These are phyloP conservation scores for Drosophila nebulosa DNA, from an alignment of 1,140 invertebrate genomes.

Conservation along the genomic window DNA sequence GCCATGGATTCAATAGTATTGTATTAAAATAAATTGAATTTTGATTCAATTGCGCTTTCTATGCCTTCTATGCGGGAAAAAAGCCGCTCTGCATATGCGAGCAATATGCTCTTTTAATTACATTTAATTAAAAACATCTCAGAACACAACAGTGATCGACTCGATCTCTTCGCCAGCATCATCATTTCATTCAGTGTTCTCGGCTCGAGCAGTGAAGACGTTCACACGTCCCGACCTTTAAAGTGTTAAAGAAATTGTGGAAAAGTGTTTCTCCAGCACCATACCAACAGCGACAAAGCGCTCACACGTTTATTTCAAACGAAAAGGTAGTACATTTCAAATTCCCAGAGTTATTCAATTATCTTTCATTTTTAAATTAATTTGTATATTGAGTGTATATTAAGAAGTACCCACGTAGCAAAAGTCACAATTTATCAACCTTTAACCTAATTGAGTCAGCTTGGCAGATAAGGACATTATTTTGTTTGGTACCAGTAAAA, in stretches of 20 bases:
- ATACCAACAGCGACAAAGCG: background rate
- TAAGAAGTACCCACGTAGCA: background rate
- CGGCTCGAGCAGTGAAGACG: conserved; percentile 64
- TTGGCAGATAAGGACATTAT: conserved; percentile 32
- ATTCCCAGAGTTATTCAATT: background rate
- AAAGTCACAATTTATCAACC: conserved; percentile 59
- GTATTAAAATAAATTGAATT: conserved; percentile 74
- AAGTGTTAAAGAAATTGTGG: background rate
- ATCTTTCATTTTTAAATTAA: background rate
- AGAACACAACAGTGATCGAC: background rate
- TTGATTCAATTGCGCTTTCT: conserved; percentile 50
- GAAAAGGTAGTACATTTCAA: background rate
- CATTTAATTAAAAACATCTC: conserved; percentile 63
- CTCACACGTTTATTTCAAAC: background rate
- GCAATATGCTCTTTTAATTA: conserved; percentile 43
- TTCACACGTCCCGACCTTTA: background rate
- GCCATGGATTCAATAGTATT: conserved; percentile 61
- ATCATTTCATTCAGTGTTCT: conserved; percentile 58
- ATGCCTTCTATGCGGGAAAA: conserved; percentile 47
- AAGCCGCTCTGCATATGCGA: conserved; percentile 11
- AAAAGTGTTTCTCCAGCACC: conserved; percentile 7
- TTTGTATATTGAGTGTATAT: conserved; percentile 1
- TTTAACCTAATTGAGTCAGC: conserved; percentile 45
- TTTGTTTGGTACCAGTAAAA: conserved; percentile 3
- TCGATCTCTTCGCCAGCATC: conserved; percentile 36